These are phyloP conservation scores for Drosophila varians DNA, from an alignment of 1,140 invertebrate species.

Conservation along the genomic window DNA sequence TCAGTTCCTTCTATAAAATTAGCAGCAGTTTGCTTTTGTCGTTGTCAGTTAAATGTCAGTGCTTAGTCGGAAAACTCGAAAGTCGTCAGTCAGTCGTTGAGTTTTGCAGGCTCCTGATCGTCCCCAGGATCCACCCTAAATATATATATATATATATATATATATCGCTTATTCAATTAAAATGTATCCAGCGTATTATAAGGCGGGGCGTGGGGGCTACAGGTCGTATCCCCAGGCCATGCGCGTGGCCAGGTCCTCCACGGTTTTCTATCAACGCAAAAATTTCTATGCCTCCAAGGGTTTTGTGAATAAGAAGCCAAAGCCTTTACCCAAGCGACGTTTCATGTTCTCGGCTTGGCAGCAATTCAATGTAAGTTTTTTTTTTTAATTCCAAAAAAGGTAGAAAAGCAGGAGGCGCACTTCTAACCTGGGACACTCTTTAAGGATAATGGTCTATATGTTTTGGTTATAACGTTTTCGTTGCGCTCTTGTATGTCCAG, in stretches of 20 bases:
- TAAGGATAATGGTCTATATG: neutral
- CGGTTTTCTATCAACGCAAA: constrained; percentile 27
- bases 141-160: neutral
- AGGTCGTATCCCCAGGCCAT: constrained; percentile 32
- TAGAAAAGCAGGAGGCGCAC: no score
- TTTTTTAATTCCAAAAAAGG: no score
- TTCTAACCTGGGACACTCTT: no score
- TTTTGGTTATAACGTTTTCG: neutral
- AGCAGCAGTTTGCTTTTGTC: constrained; percentile 55
- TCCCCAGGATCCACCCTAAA: neutral
- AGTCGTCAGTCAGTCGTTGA: constrained; percentile 26
- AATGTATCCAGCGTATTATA: constrained; percentile 46
- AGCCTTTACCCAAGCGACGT: constrained; percentile 14
- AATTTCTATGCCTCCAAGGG: constrained; percentile 13
- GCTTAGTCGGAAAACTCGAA: constrained; percentile 48
- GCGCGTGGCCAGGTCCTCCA: constrained; percentile 4
- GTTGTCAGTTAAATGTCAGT: constrained; percentile 60
- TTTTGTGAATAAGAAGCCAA: constrained; percentile 19
- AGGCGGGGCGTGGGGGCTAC: constrained; percentile 19
- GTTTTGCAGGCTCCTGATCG: constrained; percentile 4
- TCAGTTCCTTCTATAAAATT: constrained; percentile 45
- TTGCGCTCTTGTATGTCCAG: constrained; percentile 21
- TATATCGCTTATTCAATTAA: neutral
- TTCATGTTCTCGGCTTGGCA: constrained; percentile 3
- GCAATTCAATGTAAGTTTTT: neutral